Conservation (phyloP, 2,888 invertebrate genomes). For the Papilio demoleus region DNA sequence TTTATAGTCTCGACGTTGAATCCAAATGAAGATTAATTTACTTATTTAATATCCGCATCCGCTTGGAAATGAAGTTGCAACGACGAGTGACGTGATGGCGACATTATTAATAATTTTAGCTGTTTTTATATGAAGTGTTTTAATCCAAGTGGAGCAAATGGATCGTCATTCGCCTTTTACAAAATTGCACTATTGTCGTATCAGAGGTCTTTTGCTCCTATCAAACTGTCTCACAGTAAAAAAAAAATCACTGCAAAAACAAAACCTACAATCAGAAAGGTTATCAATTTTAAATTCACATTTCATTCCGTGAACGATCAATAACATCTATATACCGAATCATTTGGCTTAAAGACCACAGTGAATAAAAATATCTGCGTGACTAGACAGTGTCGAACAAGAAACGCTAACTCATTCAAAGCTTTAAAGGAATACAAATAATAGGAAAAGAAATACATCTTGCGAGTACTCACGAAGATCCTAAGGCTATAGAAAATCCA, state of each 20-base stretch:
- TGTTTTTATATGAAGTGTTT: neutral
- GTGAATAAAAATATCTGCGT: constrained; percentile 50
- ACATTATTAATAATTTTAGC: neutral
- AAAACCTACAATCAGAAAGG: neutral
- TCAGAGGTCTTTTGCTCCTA: too few species aligned
- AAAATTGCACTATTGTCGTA: too few species aligned
- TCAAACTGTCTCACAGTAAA: too few species aligned
- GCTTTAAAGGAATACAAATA: constrained; percentile 45
- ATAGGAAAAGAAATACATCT: constrained; percentile 37
- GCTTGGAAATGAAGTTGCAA: constrained; percentile 15
- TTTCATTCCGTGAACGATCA: constrained; percentile 1
- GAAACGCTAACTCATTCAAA: constrained; percentile 61
- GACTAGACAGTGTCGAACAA: constrained; percentile 60
- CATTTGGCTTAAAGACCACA: constrained; percentile 50
- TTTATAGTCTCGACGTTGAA: constrained; percentile 7
- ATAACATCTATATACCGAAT: constrained; percentile 54
- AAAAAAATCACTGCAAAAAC: neutral
- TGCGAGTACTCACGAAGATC: constrained; percentile 21
- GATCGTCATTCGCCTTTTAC: too few species aligned
- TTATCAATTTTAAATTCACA: constrained; percentile 19
- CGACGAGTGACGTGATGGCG: constrained; percentile 1
- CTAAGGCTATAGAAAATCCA: constrained; percentile 10
- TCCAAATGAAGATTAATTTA: constrained; percentile 12
- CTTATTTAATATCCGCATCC: constrained; percentile 33
- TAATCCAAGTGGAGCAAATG: neutral